Evolutionary conservation across 2,797 vertebrate species (phyloP).

Genomic region (Myotis findleyi): DNA sequence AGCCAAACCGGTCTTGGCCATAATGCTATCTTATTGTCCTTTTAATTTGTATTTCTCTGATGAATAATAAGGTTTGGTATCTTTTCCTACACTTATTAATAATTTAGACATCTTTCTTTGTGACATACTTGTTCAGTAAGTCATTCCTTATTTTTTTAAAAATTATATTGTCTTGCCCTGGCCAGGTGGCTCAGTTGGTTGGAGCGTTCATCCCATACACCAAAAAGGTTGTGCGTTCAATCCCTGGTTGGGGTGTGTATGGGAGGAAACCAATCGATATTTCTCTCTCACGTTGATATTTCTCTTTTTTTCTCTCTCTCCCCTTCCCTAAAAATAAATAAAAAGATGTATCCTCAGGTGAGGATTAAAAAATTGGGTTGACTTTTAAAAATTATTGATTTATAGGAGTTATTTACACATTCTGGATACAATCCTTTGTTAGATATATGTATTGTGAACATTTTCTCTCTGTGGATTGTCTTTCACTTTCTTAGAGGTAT

Average conservation of each 20-base stretch:
- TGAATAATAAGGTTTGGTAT: neutral
- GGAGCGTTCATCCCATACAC: neutral
- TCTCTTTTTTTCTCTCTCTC: neutral
- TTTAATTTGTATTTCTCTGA: neutral
- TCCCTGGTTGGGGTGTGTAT: neutral
- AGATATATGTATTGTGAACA: neutral
- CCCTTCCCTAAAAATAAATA: neutral
- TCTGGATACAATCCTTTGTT: neutral
- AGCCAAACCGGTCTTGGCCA: too few relatives aligned
- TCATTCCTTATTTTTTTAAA: neutral
- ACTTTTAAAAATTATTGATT: neutral
- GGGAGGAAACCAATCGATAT: neutral
- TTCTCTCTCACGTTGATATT: neutral
- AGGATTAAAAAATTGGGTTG: neutral
- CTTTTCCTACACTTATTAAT: neutral
- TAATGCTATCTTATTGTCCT: neutral
- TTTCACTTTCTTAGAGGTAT: neutral
- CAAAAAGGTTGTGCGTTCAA: neutral
- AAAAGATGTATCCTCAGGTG: neutral
- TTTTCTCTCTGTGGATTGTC: neutral
- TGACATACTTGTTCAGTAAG: neutral
- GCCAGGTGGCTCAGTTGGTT: neutral
- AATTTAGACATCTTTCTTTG: neutral
- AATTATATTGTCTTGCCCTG: neutral
- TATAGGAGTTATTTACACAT: neutral